Percentiles rank a stretch among this genome's conserved stretches.
These are phyloP conservation scores for Myripristis jacobus DNA, from an alignment of 2,797 vertebrate genomes.

Conservation along the genomic window DNA sequence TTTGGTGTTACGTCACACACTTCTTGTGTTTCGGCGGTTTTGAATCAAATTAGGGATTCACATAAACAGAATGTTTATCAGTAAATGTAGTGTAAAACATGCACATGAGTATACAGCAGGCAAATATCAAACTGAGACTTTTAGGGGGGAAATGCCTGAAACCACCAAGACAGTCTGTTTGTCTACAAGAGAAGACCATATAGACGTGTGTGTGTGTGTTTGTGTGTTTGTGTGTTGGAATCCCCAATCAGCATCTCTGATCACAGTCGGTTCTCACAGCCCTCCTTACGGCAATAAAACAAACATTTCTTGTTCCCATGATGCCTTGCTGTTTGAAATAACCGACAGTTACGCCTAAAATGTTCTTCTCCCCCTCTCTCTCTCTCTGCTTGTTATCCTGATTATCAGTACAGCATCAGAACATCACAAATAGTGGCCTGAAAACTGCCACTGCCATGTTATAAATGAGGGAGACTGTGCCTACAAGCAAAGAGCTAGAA, in stretches of 20 bases:
- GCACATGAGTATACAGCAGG: not conserved
- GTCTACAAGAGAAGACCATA: not conserved
- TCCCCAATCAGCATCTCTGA: conserved; percentile 1
- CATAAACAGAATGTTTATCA: no score
- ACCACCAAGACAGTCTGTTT: not conserved
- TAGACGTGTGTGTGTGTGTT: not conserved
- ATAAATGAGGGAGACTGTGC: conserved; percentile 40
- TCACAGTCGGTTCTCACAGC: not conserved
- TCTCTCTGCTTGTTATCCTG: conserved; percentile 61
- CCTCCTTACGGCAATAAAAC: not conserved
- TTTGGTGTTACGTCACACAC: not conserved
- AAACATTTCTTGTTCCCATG: conserved; percentile 2
- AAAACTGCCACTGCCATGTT: conserved; percentile 51
- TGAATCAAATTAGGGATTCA: not conserved
- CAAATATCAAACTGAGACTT: not conserved
- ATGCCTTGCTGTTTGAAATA: conserved; percentile 32
- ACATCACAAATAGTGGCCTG: conserved; percentile 45
- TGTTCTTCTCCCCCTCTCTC: not conserved
- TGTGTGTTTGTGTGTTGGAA: not conserved
- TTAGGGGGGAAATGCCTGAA: not conserved
- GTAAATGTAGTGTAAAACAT: not conserved
- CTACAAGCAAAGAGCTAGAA: conserved; percentile 39
- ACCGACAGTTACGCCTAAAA: conserved; percentile 22
- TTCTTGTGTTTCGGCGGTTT: not conserved
- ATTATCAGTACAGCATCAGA: conserved; percentile 55